Evolutionary conservation across 2,113 vertebrate species (phyloP).

Genomic region (Psammodynastes pulverulentus): DNA sequence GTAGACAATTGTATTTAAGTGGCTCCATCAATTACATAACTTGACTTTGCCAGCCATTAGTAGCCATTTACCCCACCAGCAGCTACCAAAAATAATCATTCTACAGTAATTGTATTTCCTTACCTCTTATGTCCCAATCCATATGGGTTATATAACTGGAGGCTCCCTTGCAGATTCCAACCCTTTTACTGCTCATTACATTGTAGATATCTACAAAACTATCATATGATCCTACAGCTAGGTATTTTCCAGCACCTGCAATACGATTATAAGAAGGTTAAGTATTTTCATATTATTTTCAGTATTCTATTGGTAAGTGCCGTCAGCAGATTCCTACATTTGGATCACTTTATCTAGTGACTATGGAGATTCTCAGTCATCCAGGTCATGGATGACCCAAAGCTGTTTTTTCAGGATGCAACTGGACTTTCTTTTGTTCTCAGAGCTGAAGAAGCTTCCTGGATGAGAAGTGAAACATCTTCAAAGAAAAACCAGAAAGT

Average conservation of each 20-base stretch:
- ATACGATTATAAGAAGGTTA: slow-evolving; percentile 29
- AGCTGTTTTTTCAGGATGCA: too few relatives aligned
- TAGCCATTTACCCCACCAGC: not conserved
- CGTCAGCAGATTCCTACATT: not conserved
- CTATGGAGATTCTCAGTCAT: too few relatives aligned
- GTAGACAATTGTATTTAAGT: not conserved
- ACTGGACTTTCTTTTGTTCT: too few relatives aligned
- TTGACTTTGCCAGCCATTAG: not conserved
- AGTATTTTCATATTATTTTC: not conserved
- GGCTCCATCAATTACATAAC: not conserved
- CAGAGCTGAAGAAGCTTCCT: too few relatives aligned
- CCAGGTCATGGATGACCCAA: too few relatives aligned
- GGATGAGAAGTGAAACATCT: too few relatives aligned
- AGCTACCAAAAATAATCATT: not conserved
- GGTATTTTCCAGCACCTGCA: slow-evolving; percentile 90
- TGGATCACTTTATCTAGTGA: not conserved
- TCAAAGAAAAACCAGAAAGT: too few relatives aligned
- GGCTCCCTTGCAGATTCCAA: slow-evolving; percentile 93
- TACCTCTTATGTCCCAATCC: slow-evolving; percentile 94
- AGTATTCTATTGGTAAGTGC: not conserved
- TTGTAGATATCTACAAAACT: slow-evolving; percentile 97
- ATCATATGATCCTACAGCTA: slow-evolving; percentile 93
- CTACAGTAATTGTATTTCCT: slow-evolving; percentile 23
- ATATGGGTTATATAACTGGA: slow-evolving; percentile 92
- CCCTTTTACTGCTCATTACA: slow-evolving; percentile 94